Evolutionary conservation across 1,140 invertebrate species (phyloP).

Genomic region (Micrasema longulum): DNA sequence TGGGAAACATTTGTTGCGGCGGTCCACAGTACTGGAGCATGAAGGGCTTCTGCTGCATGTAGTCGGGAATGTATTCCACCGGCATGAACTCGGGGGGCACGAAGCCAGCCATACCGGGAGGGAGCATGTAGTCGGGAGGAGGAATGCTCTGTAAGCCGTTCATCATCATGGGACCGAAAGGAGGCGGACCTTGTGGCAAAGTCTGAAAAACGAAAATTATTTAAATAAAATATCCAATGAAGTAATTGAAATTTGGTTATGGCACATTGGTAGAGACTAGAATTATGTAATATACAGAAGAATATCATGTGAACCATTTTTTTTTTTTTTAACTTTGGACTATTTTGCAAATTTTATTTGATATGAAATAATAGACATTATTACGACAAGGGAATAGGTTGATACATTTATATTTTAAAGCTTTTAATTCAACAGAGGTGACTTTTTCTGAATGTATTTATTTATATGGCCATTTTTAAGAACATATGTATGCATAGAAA

Average conservation of each 20-base stretch:
- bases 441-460: too few relatives aligned
- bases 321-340: too few relatives aligned
- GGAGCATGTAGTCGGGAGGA: slow-evolving; percentile 38
- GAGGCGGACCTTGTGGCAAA: slow-evolving; percentile 24
- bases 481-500: too few relatives aligned
- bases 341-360: too few relatives aligned
- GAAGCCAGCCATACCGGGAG: slow-evolving; percentile 22
- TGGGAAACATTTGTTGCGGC: slow-evolving; percentile 45
- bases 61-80: slow-evolving; percentile 40
- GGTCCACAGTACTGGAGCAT: slow-evolving; percentile 41
- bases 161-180: slow-evolving; percentile 38
- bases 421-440: too few relatives aligned
- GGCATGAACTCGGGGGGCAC: slow-evolving; percentile 40
- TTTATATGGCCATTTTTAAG: too few relatives aligned
- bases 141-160: slow-evolving; percentile 26
- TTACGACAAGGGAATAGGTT: too few relatives aligned
- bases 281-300: too few relatives aligned
- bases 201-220: slow-evolving; percentile 18
- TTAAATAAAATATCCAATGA: neutral
- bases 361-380: too few relatives aligned
- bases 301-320: too few relatives aligned
- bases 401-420: too few relatives aligned
- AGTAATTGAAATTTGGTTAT: neutral
- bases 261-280: neutral
- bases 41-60: slow-evolving; percentile 42